Evolutionary conservation across 2,888 invertebrate genomes (phyloP).

Genomic region (Drosophila austrosaltans): DNA sequence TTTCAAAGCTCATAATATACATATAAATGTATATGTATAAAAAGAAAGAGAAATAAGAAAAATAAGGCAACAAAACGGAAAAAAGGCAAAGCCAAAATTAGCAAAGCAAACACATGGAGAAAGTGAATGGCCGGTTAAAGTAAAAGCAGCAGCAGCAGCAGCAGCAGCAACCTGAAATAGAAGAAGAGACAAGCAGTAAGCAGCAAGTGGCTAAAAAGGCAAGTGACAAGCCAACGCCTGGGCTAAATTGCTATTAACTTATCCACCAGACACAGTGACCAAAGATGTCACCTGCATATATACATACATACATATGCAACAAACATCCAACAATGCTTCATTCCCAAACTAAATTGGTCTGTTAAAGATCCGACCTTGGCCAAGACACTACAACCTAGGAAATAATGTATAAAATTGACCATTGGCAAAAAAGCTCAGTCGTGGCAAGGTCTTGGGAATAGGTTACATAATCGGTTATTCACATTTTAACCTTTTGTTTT

Average conservation of each 20-base stretch:
- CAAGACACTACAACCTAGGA: background rate
- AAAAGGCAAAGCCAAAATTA: constrained; percentile 56
- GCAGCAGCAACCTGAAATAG: constrained; percentile 33
- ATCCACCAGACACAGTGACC: constrained; percentile 8
- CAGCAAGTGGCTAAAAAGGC: constrained; percentile 47
- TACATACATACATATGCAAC: background rate
- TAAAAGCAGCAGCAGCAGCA: constrained; percentile 62
- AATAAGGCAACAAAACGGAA: constrained; percentile 25
- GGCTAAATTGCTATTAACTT: constrained; percentile 19
- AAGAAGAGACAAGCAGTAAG: constrained; percentile 50
- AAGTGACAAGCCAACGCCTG: constrained; percentile 63
- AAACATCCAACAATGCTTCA: background rate
- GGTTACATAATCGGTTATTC: background rate
- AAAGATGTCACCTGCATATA: background rate
- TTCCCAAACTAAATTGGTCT: constrained; percentile 8
- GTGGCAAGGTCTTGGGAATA: background rate
- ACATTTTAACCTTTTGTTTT: too few species aligned
- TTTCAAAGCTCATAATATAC: constrained; percentile 21
- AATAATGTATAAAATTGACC: background rate
- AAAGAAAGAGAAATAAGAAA: constrained; percentile 1
- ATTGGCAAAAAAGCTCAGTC: background rate
- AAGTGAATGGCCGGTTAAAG: constrained; percentile 71
- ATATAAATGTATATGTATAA: background rate
- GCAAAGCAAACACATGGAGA: constrained; percentile 72
- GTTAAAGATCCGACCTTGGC: background rate